phyloP scores from a whole-genome alignment of 2,797 vertebrate species.

The Scarus forsteni region DNA sequence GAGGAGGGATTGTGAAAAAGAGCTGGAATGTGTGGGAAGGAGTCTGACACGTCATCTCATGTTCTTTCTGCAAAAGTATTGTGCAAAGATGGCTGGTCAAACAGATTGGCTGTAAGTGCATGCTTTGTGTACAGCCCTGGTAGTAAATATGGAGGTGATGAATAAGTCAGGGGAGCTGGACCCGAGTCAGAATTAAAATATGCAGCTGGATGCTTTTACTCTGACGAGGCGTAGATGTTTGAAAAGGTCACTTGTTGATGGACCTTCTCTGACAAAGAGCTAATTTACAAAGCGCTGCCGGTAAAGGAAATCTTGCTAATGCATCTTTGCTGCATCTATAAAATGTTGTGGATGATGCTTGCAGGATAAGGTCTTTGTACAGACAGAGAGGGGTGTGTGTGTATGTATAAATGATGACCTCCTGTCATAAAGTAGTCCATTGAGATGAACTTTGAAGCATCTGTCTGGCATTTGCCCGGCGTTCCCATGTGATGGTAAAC shows the following conservation, averaged over 20 bases:
- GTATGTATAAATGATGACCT: constrained; percentile 20
- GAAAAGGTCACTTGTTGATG: constrained; percentile 69
- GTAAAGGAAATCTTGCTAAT: constrained; percentile 26
- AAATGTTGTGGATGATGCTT: constrained; percentile 19
- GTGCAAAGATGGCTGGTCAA: constrained; percentile 40
- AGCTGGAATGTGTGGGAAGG: constrained; percentile 61
- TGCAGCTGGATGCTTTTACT: constrained; percentile 48
- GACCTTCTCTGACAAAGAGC: constrained; percentile 45
- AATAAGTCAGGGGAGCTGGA: constrained; percentile 61
- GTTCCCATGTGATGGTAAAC: constrained; percentile 61
- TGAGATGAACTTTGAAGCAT: constrained; percentile 69
- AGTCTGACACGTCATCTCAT: constrained; percentile 48
- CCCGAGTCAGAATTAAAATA: constrained; percentile 57
- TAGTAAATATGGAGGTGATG: constrained; percentile 68
- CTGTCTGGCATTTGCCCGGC: constrained; percentile 63
- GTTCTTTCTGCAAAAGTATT: constrained; percentile 57
- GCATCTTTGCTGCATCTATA: constrained; percentile 25
- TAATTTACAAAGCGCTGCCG: constrained; percentile 40
- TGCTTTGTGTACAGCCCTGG: constrained; percentile 35
- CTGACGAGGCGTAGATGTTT: constrained; percentile 50
- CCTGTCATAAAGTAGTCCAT: constrained; percentile 31
- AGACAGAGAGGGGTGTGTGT: not conserved
- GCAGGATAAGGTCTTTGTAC: not conserved
- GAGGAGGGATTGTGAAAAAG: constrained; percentile 47
- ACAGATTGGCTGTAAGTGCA: constrained; percentile 55